These are phyloP conservation scores for Rhinichthys osculus DNA, from an alignment of 2,797 vertebrate species.

Conservation along the genomic window DNA sequence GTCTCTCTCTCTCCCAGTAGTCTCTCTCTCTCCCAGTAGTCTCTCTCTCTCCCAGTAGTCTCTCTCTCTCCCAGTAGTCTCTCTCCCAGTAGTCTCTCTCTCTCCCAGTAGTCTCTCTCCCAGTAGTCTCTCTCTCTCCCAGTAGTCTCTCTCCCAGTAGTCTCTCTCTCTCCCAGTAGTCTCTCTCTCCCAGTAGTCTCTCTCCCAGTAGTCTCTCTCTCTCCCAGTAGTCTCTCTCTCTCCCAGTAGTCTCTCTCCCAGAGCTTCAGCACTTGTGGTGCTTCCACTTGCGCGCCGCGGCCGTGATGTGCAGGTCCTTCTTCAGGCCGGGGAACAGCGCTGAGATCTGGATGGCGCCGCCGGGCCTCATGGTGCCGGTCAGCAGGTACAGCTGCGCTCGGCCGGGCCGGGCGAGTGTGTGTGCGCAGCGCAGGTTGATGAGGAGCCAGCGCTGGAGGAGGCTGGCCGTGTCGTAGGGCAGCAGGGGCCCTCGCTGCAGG, in stretches of 20 bases:
- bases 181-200: too few relatives aligned
- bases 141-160: not conserved
- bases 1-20: too few relatives aligned
- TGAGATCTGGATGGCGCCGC: slow-evolving; percentile 77
- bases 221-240: too few relatives aligned
- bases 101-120: not conserved
- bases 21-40: not conserved
- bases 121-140: not conserved
- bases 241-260: not conserved
- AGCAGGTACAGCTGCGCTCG: slow-evolving; percentile 83
- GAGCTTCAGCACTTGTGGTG: slow-evolving; percentile 81
- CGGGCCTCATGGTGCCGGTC: slow-evolving; percentile 76
- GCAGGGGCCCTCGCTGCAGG: slow-evolving; percentile 80
- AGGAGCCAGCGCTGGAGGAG: slow-evolving; percentile 89
- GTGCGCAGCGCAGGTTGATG: slow-evolving; percentile 83
- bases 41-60: too few relatives aligned
- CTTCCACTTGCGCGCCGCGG: slow-evolving; percentile 87
- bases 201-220: too few relatives aligned
- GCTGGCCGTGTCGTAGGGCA: slow-evolving; percentile 84
- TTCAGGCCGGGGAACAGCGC: slow-evolving; percentile 86
- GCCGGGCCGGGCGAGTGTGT: slow-evolving; percentile 74
- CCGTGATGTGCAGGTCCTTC: slow-evolving; percentile 80
- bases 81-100: too few relatives aligned
- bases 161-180: too few relatives aligned
- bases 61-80: too few relatives aligned